Evolutionary conservation across 2,797 vertebrate species (phyloP), one percentile per base, ranked within the genome.

Genomic region (Lateolabrax maculatus): DNA sequence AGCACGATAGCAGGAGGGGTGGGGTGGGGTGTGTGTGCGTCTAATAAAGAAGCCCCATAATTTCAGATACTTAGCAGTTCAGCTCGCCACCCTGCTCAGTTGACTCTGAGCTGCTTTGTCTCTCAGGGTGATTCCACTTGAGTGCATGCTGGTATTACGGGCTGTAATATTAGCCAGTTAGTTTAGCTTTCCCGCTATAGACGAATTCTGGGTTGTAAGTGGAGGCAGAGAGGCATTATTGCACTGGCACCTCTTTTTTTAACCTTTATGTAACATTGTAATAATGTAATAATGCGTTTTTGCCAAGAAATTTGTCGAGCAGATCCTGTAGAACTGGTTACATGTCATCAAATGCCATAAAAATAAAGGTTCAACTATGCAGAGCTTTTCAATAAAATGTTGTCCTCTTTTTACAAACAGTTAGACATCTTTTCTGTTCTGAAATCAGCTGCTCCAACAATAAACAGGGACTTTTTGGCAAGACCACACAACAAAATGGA

Each of bases 31-130:
- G n/a, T n/a, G n/a, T n/a, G n/a, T n/a, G n/a, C n/a, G n/a, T n/a
- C 66, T 79, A 69, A 83, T 75, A 63, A 79, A 64, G 66, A 60
- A 39, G 18, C 1, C 9, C 52, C 62, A 16, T 84, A 11, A 74
- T 75, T 71, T 71, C 6, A 62, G 10, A 29, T 64, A 23, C 23
- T 84, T 75, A 74, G 66, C 41, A 10, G 61, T 53, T 80, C 71
- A 27, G 36, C 9, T 60, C 29, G 6, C 48, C 43, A 3, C 66
- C 56, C 39, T n/a, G 27, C 51, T 69, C 58, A 31, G 9, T 9
- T 46, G 68, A 55, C 27, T 76, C 21, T 2, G 51, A 71, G 62
- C 58, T 16, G 64, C 71, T 71, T 72, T 56, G 62, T 77, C 66
- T 77, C 68, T 51, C 41, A 41, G 49, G 49, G 48, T 71, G 69